Evolutionary conservation across 2,888 invertebrate species (phyloP), one percentile per base, ranked within the genome.

Genomic region (Coecobrya sp.): DNA sequence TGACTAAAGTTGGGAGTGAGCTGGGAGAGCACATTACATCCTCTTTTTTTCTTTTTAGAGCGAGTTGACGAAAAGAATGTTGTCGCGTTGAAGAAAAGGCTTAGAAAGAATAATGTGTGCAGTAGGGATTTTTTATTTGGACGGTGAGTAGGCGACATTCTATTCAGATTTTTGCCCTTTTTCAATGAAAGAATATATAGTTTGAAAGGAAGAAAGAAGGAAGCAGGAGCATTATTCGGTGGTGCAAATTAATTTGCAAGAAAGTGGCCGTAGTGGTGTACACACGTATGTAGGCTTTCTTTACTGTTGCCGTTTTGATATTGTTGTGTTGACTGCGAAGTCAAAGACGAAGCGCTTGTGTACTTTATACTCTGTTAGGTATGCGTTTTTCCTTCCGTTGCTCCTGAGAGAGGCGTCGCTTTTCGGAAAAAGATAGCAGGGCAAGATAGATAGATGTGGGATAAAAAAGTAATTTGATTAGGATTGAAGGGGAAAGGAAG

Each of bases 401-500:
- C 62, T 62, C 22, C 8, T 36, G 36, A 36, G 36, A 36, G 36
- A 36, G 36, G 55, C 3, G n/a, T n/a, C 1, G 13, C 3, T 55
- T 55, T 62, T 62, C n/a, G n/a, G 62, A 62, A 70, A 25, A 70
- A 19, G 19, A 36, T 70, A 70, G 30, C 10, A 79, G 55, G 81
- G 55, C 27, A 81, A 27, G 55, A 45, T 42, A 79, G 19, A 52
- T 30, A 81, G 27, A 81, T 45, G 42, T 81, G 55, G 81, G 81
- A 81, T 81, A 81, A 81, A 49, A 42, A 7, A 42, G n/a, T 76
- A 42, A 81, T 81, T 81, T 36, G 81, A 81, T 81, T 81, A 30
- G 81, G n/a, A 81, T 55, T 81, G 81, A 81, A 81, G 81, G 81
- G 52, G 81, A 81, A 81, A 81, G 81, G 81, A 81, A 55, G 55